Base-by-base conservation (phyloP, 2,888 invertebrate species). In the Ellobium chinense region DNA sequence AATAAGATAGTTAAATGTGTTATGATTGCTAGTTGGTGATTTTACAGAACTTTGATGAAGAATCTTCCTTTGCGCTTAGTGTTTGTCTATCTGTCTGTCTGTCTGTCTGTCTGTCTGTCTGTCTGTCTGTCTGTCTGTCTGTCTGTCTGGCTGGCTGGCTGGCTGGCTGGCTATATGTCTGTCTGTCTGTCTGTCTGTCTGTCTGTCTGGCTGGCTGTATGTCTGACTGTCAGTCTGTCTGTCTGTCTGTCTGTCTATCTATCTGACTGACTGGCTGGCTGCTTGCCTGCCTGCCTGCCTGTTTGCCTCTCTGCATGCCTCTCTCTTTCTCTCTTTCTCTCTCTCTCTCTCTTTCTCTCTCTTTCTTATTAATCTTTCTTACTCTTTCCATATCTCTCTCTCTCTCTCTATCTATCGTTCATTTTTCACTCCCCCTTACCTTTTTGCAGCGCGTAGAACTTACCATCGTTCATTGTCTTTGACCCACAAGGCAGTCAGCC, bases 101-200 rank as follows among this genome's bases (percentile, higher is more conserved):
- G 29, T 34, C 54, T 3, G 31, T n/a, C n/a, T n/a, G n/a, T n/a
- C n/a, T 24, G 18, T 54, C 60, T 72, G 18, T 31, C 24, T 75
- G 36, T 68, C 36, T 27, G 70, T 84, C 82, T 86, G 83, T 85
- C 82, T 82, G 56, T 82, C 84, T 80, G 34, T 27, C 31, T 83
- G 46, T 46, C 46, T 46, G 46, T 46, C 46, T 46, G 46, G 7
- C 46, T 46, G 46, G 7, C 46, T 46, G 46, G 7, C 46, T 46
- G 9, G 7, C 46, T 46, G 9, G 7, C 46, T 18, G 9, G 7
- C 46, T 46, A 7, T 83, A 63, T 69, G 54, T 58, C 27, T 72
- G 12, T 75, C 81, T 82, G 80, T 83, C 81, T 86, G 83, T 80
- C 83, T 85, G 54, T 82, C 80, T 81, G 72, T 70, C 80, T 78